Evolutionary conservation across 2,797 vertebrate genomes (phyloP).

Genomic region (Pipistrellus pygmaeus): DNA sequence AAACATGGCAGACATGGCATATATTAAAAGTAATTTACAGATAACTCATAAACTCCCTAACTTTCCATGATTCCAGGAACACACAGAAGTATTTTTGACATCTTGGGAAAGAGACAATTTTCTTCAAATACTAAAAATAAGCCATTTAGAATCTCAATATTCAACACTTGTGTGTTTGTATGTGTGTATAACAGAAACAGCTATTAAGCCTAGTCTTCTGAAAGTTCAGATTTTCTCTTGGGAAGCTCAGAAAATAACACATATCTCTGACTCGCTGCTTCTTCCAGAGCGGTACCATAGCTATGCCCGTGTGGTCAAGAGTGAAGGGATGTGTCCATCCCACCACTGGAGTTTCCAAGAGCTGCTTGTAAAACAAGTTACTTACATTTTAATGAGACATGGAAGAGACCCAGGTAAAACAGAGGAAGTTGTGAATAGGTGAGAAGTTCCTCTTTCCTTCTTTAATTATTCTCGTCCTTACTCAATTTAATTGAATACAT

Average conservation of each 20-base stretch:
- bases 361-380: constrained; percentile 56
- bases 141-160: constrained; percentile 13
- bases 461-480: constrained; percentile 18
- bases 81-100: constrained; percentile 29
- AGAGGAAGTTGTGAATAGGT: constrained; percentile 54
- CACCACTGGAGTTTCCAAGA: neutral
- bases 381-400: constrained; percentile 52
- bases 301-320: constrained; percentile 24
- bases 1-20: constrained; percentile 12
- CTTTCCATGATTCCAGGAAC: constrained; percentile 13
- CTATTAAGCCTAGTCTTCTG: constrained; percentile 41
- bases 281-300: neutral
- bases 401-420: constrained; percentile 59
- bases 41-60: constrained; percentile 43
- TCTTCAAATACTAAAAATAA: constrained; percentile 55
- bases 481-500: constrained; percentile 17
- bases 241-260: constrained; percentile 48
- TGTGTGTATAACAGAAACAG: constrained; percentile 20
- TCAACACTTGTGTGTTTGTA: neutral
- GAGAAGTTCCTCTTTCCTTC: constrained; percentile 29
- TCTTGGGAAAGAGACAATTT: constrained; percentile 6
- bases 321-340: neutral
- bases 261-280: constrained; percentile 1
- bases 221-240: constrained; percentile 61
- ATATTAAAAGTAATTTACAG: constrained; percentile 1